Evolutionary conservation across 2,113 vertebrate genomes (phyloP), one percentile per base, ranked within the genome.

Genomic region (Pygoscelis adeliae): DNA sequence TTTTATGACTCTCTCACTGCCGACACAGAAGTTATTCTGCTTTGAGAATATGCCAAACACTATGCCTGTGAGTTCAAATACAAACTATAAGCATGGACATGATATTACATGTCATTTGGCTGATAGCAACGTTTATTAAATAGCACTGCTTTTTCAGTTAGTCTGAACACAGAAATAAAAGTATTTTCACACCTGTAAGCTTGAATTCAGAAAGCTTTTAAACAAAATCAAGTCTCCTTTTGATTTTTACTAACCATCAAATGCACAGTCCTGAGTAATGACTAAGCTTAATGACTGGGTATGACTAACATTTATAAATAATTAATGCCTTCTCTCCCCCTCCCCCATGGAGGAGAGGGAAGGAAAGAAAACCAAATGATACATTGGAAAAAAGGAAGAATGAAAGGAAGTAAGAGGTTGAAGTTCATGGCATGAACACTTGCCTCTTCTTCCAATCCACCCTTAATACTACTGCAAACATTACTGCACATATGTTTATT

Each of bases 301-400:
- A 96, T 97, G 97, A 97, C 96, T 97, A 97, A 97, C 74, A 90
- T 90, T 94, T 96, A 95, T 38, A 97, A 97, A 93, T 97, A 97
- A 97, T 97, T 97, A 97, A 92, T 90, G 87, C 58, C 78, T 95
- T 90, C 80, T 83, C 26, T 62, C 72, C 76, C 82, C 85, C 65
- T 87, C 82, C 92, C 77, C 87, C 91, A 86, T 6, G 26, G 49
- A 87, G 61, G 36, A 82, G 36, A 85, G 26, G 26, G 44, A 92
- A 97, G 40, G 61, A 69, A 91, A 95, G 77, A 90, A 93, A 96
- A 69, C 44, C 72, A 80, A 87, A 61, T 21, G 11, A 80, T 62
- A 83, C 27, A 21, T 7, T 74, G 46, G 46, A 27, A 84, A 92
- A 78, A 88, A 69, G 61, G 63, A 91, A 79, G 78, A 76, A 90